Evolutionary conservation across 2,113 vertebrate genomes (phyloP).

Genomic region (Halichoeres trimaculatus): DNA sequence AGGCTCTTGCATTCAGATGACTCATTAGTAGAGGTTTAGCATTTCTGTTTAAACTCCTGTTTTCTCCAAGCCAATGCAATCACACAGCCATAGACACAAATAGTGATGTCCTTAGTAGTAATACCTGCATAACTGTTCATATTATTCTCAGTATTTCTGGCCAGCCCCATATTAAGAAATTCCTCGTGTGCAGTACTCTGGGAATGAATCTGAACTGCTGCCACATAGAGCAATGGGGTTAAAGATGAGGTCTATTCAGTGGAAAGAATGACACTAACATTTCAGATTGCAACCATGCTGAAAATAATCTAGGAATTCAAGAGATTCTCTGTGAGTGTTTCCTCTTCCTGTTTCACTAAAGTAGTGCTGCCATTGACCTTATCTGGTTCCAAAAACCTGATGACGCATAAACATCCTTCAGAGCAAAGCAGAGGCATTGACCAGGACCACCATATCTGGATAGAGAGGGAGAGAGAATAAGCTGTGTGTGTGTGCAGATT

Average conservation of each 20-base stretch:
- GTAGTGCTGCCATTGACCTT: conserved; percentile 35
- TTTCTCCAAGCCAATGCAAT: not conserved
- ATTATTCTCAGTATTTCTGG: conserved; percentile 8
- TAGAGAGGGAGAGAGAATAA: conserved; percentile 18
- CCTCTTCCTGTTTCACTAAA: conserved; percentile 22
- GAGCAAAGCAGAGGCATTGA: conserved; percentile 32
- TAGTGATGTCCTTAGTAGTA: not conserved
- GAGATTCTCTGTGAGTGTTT: conserved; percentile 2
- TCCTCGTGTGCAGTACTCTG: conserved; percentile 31
- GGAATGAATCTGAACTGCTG: conserved; percentile 18
- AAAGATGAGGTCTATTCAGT: conserved; percentile 3
- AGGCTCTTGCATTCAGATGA: not conserved
- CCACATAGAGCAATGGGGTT: conserved; percentile 28
- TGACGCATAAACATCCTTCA: conserved; percentile 58
- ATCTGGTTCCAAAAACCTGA: conserved; percentile 35
- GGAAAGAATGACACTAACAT: not conserved
- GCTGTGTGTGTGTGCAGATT: conserved; percentile 18
- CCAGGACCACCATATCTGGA: conserved; percentile 65
- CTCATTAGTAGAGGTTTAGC: not conserved
- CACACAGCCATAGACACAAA: not conserved
- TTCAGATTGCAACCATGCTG: not conserved
- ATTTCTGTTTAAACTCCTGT: not conserved
- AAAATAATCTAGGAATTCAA: not conserved
- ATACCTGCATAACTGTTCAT: not conserved
- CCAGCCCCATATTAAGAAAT: conserved; percentile 71